Evolutionary conservation across 35 echinoderm and acorn worm genomes (phyloP).

Genomic region (Ptychodera flava): DNA sequence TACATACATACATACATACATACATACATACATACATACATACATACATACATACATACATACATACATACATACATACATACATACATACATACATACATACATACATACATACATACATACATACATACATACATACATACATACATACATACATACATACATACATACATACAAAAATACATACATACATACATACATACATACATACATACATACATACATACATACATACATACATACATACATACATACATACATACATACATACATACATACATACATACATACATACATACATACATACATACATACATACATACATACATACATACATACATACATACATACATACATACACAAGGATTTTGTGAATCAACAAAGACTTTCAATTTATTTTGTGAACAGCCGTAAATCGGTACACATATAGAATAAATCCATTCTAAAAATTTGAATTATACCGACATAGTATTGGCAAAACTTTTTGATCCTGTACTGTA

Average conservation of each 20-base stretch:
- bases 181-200: slow-evolving; percentile 2
- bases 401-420: too few species aligned
- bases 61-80: background rate
- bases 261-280: background rate
- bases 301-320: slow-evolving; percentile 2
- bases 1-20: background rate
- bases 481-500: too few species aligned
- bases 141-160: background rate
- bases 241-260: background rate
- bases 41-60: background rate
- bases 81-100: background rate
- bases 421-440: too few species aligned
- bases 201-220: background rate
- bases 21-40: background rate
- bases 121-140: background rate
- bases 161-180: background rate
- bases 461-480: too few species aligned
- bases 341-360: slow-evolving; percentile 2
- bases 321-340: slow-evolving; percentile 2
- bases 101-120: background rate
- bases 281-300: background rate
- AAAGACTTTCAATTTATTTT: too few species aligned
- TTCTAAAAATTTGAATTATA: too few species aligned
- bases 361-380: too few species aligned
- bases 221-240: background rate